Evolutionary conservation across 2,113 vertebrate genomes (phyloP).

Genomic region (Gallinago undulata): DNA sequence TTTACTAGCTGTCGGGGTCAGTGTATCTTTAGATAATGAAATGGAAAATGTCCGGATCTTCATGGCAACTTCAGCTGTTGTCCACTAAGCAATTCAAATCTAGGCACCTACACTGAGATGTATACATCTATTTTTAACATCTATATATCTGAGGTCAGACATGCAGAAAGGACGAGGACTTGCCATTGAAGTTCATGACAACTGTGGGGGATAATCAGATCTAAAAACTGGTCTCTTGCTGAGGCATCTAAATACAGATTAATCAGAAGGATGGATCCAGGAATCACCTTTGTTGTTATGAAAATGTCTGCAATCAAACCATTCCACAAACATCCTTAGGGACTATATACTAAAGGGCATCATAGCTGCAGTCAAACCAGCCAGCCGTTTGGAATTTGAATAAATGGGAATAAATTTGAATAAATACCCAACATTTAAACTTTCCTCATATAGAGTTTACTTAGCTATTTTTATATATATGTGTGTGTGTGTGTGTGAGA

Average conservation of each 20-base stretch:
- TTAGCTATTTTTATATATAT: background rate
- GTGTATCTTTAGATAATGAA: background rate
- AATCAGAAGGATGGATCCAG: background rate
- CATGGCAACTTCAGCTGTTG: background rate
- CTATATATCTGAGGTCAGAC: background rate
- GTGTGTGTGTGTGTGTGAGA: background rate
- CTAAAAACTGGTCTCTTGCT: background rate
- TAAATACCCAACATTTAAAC: background rate
- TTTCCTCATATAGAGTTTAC: background rate
- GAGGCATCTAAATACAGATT: background rate
- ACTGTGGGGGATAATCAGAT: background rate
- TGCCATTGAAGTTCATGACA: background rate
- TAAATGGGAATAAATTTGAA: background rate
- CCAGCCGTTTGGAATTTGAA: background rate
- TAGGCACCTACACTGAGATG: background rate
- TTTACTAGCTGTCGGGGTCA: background rate
- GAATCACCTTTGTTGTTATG: background rate
- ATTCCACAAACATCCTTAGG: background rate
- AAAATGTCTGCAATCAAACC: background rate
- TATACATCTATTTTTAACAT: background rate
- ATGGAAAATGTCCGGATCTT: background rate
- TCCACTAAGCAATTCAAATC: background rate
- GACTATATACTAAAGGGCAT: background rate
- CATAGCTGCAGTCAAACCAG: background rate
- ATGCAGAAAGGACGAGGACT: background rate